phyloP scores from a whole-genome alignment of 2,797 vertebrate species.

The Pangasius mekongensis region DNA sequence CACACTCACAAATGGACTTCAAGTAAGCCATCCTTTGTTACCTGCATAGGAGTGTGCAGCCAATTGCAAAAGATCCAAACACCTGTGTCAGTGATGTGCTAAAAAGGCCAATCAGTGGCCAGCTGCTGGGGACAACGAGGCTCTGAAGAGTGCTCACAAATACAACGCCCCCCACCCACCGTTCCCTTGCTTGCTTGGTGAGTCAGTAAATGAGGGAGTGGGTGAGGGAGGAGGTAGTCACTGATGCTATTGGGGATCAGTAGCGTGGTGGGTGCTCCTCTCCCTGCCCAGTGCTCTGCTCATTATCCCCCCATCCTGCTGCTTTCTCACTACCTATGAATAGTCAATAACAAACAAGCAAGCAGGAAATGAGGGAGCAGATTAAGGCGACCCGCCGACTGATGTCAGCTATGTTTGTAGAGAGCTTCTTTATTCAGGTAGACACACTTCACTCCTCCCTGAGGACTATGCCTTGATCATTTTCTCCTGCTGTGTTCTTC shows the following conservation, averaged over 20 bases:
- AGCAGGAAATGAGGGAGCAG: constrained; percentile 58
- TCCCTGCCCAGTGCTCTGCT: constrained; percentile 44
- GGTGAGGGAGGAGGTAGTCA: constrained; percentile 15
- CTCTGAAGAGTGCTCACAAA: constrained; percentile 22
- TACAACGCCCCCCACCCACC: not conserved
- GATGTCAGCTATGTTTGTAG: constrained; percentile 38
- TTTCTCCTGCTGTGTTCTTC: constrained; percentile 26
- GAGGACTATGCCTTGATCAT: constrained; percentile 32
- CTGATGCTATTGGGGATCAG: constrained; percentile 56
- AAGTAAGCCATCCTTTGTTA: not conserved
- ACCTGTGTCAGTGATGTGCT: constrained; percentile 56
- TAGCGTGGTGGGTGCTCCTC: constrained; percentile 51
- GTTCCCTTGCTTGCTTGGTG: constrained; percentile 11
- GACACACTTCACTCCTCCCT: constrained; percentile 20
- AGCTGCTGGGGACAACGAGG: constrained; percentile 40
- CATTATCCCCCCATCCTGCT: constrained; percentile 59
- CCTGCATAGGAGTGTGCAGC: constrained; percentile 18
- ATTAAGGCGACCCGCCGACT: constrained; percentile 47
- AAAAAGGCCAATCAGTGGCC: constrained; percentile 56
- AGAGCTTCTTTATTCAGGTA: constrained; percentile 43
- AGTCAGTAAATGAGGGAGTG: constrained; percentile 26
- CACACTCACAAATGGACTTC: constrained; percentile 2
- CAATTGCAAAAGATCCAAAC: constrained; percentile 44
- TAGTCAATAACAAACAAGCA: constrained; percentile 63
- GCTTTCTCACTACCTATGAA: constrained; percentile 58